Evolutionary conservation across 2,888 invertebrate species (phyloP), one percentile per base, ranked within the genome.

Genomic region (Anticlea derivata): DNA sequence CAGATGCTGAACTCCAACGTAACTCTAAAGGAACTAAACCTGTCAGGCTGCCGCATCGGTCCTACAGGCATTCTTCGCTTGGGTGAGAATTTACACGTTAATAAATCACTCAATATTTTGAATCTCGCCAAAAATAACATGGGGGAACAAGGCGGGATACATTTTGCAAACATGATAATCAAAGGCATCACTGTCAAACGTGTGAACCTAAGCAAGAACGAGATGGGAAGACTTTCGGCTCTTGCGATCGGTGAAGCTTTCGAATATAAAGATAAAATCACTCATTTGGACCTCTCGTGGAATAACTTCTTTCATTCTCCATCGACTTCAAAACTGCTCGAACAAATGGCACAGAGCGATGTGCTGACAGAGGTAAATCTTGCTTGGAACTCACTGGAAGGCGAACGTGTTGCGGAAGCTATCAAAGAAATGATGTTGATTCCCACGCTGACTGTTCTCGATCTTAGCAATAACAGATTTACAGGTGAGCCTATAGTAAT

Each of bases 1-100:
- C 57, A 63, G 41, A 73, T 78, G 73, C 51, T 80, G n/a, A 37
- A 8, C 11, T 43, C 50, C 2, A 81, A 80, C 37, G 39, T 20
- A 7, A 70, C 69, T 7, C 39, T 81, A 27, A 47, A 51, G 31
- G 75, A 79, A 48, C 50, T 81, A 5, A 66, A 65, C 37, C 38
- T 81, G 30, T 22, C 60, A 0, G 75, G 78, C 1, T 81, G 80
- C 50, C 70, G 73, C 4, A 76, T 79, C n/a, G 69, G 75, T 8
- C n/a, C 58, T 0, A 55, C 70, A 6, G 80, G 80, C 0, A 40
- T 73, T 7, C 30, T 55, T n/a, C 59, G 66, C 2, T 46, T 80
- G 5, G 59, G 68, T 2, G 43, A 60, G 10, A 58, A 50, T 2
- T 59, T 79, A 27, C 17, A 44, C 6, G 10, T 55, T 0, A 78